Evolutionary conservation across 2,797 vertebrate genomes (phyloP), one percentile per base, ranked within the genome.

Genomic region (Gadopsis marmoratus): DNA sequence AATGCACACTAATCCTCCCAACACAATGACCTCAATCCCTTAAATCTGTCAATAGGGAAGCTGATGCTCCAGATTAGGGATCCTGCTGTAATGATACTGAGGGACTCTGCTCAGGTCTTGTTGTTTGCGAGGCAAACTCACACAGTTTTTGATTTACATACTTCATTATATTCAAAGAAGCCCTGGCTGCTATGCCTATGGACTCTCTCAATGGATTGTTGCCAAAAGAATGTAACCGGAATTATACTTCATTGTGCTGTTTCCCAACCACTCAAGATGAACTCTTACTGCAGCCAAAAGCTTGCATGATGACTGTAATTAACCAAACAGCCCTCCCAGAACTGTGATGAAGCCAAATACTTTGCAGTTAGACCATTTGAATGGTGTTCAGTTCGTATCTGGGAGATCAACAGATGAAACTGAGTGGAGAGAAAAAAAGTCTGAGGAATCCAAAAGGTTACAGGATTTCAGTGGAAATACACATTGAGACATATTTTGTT

Each of bases 11-110:
- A 95, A 95, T 95, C 94, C 94, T 84, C 80, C 80, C 85, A 90
- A 91, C 92, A 95, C 93, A 95, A 94, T 95, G 94, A 95, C 94
- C 94, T 88, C 93, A 95, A 95, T 95, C 95, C 93, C 73, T 92
- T 91, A 92, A 93, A 95, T 94, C 92, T 94, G 93, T 93, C 94
- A 95, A 94, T 92, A 92, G 88, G 87, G 88, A 91, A 93, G 91
- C 88, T 93, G 88, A 93, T 90, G 91, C 90, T 89, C 80, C 77
- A 91, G 95, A 94, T 95, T 94, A 95, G 72, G 90, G 71, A 86
- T 89, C 55, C 61, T 72, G 81, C 75, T 91, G 90, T 79, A 86
- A 93, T 94, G 91, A 95, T 91, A 94, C 88, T 3, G 62, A 69
- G 66, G 48, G 76, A 82, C 72, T 79, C 55, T 12, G 16, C 53